Conservation (phyloP, 2,888 invertebrate genomes). For the Aphodius sticticus region DNA sequence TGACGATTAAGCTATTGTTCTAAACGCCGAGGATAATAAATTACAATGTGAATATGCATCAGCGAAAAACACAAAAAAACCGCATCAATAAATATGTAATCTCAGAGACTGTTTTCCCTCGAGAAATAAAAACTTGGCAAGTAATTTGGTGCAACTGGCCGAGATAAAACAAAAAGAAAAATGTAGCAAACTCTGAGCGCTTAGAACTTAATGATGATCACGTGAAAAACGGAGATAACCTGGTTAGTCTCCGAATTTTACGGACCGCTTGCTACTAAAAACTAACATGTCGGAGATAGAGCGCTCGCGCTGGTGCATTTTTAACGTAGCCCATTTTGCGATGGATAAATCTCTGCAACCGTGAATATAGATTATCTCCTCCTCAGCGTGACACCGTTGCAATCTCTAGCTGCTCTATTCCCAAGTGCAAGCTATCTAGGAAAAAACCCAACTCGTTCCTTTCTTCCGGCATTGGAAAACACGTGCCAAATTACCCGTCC, state of each 20-base stretch:
- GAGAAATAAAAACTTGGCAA: too few species aligned
- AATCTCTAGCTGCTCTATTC: background rate
- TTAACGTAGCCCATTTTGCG: background rate
- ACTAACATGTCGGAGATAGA: background rate
- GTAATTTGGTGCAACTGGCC: too few species aligned
- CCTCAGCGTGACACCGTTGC: conserved; percentile 7
- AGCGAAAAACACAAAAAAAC: too few species aligned
- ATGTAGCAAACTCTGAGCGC: background rate
- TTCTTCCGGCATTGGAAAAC: conserved; percentile 12
- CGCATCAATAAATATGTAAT: too few species aligned
- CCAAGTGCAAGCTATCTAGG: background rate
- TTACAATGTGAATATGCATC: too few species aligned
- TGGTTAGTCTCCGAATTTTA: background rate
- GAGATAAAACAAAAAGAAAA: background rate
- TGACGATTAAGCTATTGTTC: too few species aligned
- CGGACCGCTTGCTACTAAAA: background rate
- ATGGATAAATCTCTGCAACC: conserved; percentile 15
- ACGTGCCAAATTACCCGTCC: conserved; percentile 25
- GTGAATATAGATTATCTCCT: conserved; percentile 24
- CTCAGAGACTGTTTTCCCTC: too few species aligned
- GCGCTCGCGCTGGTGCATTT: background rate
- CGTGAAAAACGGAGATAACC: background rate
- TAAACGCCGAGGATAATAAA: too few species aligned
- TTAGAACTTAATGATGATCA: background rate
- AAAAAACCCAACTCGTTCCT: conserved; percentile 8